These are phyloP conservation scores for Rapana venosa DNA, from an alignment of 2,888 invertebrate genomes.

Conservation along the genomic window DNA sequence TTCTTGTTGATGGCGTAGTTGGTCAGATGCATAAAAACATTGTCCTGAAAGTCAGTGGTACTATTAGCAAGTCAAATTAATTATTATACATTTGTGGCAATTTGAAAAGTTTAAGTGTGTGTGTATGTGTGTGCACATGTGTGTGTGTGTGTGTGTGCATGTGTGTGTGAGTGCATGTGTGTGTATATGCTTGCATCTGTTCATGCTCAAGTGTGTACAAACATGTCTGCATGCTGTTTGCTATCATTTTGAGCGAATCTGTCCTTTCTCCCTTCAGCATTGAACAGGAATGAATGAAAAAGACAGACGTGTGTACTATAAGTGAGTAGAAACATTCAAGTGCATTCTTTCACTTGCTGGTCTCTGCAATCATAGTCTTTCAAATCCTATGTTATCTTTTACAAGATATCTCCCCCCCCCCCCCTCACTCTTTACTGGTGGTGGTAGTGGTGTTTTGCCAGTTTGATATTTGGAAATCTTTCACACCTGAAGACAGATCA, in stretches of 20 bases:
- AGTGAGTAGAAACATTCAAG: too few species aligned
- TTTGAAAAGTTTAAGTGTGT: background rate
- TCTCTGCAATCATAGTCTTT: too few species aligned
- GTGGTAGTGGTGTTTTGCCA: too few species aligned
- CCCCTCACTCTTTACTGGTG: too few species aligned
- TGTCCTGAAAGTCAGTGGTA: slow-evolving; percentile 79
- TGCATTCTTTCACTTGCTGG: too few species aligned
- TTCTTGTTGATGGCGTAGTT: slow-evolving; percentile 96
- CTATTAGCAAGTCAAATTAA: background rate
- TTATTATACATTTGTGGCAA: background rate
- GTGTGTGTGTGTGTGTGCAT: background rate
- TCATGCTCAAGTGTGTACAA: background rate
- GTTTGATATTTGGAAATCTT: too few species aligned
- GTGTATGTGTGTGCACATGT: background rate
- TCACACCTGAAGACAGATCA: too few species aligned
- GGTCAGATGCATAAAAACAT: slow-evolving; percentile 95
- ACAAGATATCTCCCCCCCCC: too few species aligned
- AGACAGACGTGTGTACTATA: background rate
- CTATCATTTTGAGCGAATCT: too few species aligned
- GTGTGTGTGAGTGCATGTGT: background rate
- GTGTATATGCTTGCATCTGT: background rate
- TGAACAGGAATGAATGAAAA: background rate
- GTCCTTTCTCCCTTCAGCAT: background rate
- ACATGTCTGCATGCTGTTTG: too few species aligned
- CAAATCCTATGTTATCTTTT: too few species aligned